Evolutionary conservation across 2,797 vertebrate genomes (phyloP), one percentile per base, ranked within the genome.

Genomic region (Melanogrammus aeglefinus): DNA sequence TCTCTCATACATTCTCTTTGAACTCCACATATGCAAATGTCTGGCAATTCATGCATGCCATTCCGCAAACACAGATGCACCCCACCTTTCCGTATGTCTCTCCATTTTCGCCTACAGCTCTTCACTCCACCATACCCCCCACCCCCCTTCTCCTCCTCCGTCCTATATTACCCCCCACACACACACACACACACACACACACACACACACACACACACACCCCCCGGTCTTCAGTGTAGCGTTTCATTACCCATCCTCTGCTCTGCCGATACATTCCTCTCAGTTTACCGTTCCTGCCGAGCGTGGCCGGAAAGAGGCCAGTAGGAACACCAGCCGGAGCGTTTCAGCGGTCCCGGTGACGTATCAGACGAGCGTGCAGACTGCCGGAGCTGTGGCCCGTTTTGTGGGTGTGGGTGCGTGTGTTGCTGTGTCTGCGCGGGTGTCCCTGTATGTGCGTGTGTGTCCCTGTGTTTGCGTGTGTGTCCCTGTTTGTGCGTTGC

Each of bases 171-270:
- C 39, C 39, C 9, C 47, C 72, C 72, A 72, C 39, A 36, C n/a
- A n/a, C n/a, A n/a, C n/a, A n/a, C n/a, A n/a, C n/a, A n/a, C n/a
- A n/a, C n/a, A n/a, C n/a, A n/a, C n/a, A n/a, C n/a, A n/a, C n/a
- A n/a, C n/a, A n/a, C n/a, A n/a, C n/a, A n/a, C n/a, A n/a, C n/a
- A n/a, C n/a, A n/a, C n/a, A n/a, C n/a, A n/a, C n/a, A n/a, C 76
- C 57, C 4, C 77, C 75, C 77, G 47, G 73, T 33, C 51, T 84
- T 78, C 74, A 77, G 75, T 82, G 39, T 80, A 57, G 73, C 71
- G 76, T 91, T 93, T 92, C 85, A 91, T 86, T 82, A 80, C 80
- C 12, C 39, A 9, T 73, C 76, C 85, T 80, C 1, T 9, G 82
- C 79, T 75, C 78, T 41, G 80, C 86, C 78, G 84, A 84, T 57